Conservation (phyloP, 2,797 vertebrate genomes). For the Tinamus major region DNA sequence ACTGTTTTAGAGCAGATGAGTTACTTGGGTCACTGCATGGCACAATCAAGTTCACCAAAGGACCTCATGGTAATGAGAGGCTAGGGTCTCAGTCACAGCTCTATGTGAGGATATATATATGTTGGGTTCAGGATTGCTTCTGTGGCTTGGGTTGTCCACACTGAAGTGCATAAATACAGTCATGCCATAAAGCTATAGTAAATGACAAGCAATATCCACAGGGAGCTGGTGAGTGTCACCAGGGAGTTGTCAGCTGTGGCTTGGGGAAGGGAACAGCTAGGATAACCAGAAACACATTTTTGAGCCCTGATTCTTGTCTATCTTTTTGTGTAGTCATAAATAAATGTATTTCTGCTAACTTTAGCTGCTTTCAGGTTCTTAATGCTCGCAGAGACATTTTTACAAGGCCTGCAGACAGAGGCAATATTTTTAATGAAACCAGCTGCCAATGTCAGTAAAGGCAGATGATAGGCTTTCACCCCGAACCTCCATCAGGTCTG, state of each 20-base stretch:
- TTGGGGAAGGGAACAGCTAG: not conserved
- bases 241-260: not conserved
- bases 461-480: not conserved
- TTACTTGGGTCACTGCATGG: no score
- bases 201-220: not conserved
- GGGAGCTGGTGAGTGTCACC: not conserved
- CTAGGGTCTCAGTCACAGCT: not conserved
- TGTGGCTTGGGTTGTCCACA: not conserved
- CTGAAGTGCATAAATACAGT: not conserved
- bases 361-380: not conserved
- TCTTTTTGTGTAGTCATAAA: not conserved
- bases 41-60: not conserved
- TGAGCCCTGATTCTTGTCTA: not conserved
- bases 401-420: not conserved
- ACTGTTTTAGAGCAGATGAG: not conserved
- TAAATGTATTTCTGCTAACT: not conserved
- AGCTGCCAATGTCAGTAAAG: not conserved
- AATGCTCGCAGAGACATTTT: not conserved
- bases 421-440: not conserved
- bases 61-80: no score
- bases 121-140: not conserved
- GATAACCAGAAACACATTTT: not conserved
- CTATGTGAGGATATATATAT: not conserved
- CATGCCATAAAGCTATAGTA: fast-evolving
- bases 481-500: not conserved